Base-by-base conservation (phyloP, 2,113 vertebrate species). In the Syngnathus floridae region DNA sequence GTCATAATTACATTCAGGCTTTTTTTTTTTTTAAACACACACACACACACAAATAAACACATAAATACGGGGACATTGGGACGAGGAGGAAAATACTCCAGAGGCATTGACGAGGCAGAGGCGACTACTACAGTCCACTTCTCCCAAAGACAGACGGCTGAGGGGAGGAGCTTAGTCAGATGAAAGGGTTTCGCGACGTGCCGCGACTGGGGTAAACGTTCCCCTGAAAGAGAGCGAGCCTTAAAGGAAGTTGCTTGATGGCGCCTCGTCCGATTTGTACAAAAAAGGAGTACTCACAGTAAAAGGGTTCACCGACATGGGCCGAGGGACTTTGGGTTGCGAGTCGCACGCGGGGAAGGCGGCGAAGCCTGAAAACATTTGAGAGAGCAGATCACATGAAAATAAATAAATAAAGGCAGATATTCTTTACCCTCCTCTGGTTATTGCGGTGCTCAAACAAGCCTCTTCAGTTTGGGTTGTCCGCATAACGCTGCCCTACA, bases 281-380 rank as follows among this genome's bases (percentile, higher is more conserved):
- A 19, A 11, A 61, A 58, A 26, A 26, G 46, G 54, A 21, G n/a
- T 66, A 86, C 90, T 87, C 82, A 92, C 91, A 35, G 91, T 92
- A 46, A 92, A 92, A 9, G 91, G 91, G 82, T 92, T 92, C 76
- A 91, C 88, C 26, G 91, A 92, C 82, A 91, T 88, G 6, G 88
- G 87, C 36, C 84, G 85, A n/a, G 88, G 80, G 67, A 88, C 82
- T 88, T 87, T 90, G 67, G 90, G 77, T 54, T 77, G 77, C 45
- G 87, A 82, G 69, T 91, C 87, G 4, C 85, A 55, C 0, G 68
- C 80, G 12, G 89, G 80, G 71, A 91, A 89, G 21, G 88, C 85
- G 65, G 87, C 81, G 45, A 90, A 90, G 75, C 90, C 90, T 92
- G 78, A 4, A 76, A 69, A 22, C 36, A 37, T 43, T 43, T 43